Percentiles rank a stretch among this genome's conserved stretches.
These are phyloP conservation scores for Ammodytes dubius DNA, from an alignment of 2,113 vertebrate species.

Conservation along the genomic window DNA sequence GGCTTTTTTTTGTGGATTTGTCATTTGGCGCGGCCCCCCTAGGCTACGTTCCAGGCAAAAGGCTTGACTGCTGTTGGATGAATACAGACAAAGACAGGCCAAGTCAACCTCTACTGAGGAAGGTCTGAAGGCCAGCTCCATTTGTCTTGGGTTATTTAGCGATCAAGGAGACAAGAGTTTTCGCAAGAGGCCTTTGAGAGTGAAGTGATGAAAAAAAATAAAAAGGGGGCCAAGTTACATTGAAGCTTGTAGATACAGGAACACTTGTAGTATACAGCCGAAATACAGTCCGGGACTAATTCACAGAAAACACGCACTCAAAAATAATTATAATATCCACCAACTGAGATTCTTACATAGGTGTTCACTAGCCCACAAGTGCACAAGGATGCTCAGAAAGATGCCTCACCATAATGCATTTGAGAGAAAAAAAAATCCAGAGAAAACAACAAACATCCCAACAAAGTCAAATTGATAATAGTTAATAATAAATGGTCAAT, in stretches of 20 bases:
- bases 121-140: slow-evolving; percentile 62
- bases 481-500: background rate
- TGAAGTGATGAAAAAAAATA: slow-evolving; percentile 20
- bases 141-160: slow-evolving; percentile 65
- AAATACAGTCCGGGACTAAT: background rate
- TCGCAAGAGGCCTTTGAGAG: slow-evolving; percentile 23
- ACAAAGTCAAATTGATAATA: background rate
- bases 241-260: too few relatives aligned
- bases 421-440: too few relatives aligned
- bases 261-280: background rate
- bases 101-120: slow-evolving; percentile 29
- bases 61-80: slow-evolving; percentile 48
- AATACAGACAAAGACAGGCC: slow-evolving; percentile 63
- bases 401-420: background rate
- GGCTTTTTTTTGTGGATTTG: slow-evolving; percentile 29
- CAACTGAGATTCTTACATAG: background rate
- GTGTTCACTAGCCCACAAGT: background rate
- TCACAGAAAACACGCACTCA: background rate
- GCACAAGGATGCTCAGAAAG: too few relatives aligned
- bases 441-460: too few relatives aligned
- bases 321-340: background rate
- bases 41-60: slow-evolving; percentile 51
- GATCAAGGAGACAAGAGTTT: slow-evolving; percentile 48
- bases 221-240: background rate
- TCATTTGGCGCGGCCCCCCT: slow-evolving; percentile 36